Conservation (phyloP, 2,888 invertebrate genomes). For the Drosophila birchii region DNA sequence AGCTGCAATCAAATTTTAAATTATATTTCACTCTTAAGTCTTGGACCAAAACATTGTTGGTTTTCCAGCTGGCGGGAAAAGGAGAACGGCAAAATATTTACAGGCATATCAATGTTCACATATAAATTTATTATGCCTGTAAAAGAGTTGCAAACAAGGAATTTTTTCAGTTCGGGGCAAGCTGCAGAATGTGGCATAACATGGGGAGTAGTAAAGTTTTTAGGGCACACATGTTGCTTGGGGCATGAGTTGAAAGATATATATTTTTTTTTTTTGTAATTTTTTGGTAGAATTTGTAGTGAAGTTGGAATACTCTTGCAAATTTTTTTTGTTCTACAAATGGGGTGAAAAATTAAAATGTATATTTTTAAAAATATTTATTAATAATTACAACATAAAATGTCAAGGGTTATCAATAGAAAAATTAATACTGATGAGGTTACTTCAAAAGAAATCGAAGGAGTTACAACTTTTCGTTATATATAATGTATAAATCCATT, state of each 20-base stretch:
- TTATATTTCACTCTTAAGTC: slow-evolving; percentile 1
- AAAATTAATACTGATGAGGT: not conserved
- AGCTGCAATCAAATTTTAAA: slow-evolving; percentile 10
- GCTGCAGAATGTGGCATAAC: slow-evolving; percentile 14
- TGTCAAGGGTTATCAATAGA: not conserved
- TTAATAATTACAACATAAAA: not conserved
- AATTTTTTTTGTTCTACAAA: too few species aligned
- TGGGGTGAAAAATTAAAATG: not conserved
- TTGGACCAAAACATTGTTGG: slow-evolving; percentile 1
- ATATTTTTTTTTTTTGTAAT: not conserved
- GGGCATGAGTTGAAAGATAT: slow-evolving; percentile 10
- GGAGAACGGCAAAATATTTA: slow-evolving; percentile 53
- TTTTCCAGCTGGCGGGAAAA: not conserved
- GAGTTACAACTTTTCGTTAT: too few species aligned
- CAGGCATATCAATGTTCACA: slow-evolving; percentile 61
- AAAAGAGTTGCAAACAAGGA: slow-evolving; percentile 45
- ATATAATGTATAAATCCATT: not conserved
- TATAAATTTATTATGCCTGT: slow-evolving; percentile 62
- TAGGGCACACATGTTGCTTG: slow-evolving; percentile 71
- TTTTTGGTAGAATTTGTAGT: not conserved
- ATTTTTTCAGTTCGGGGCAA: slow-evolving; percentile 12
- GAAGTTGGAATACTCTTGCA: slow-evolving; percentile 10
- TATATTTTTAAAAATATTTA: not conserved
- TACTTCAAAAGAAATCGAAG: too few species aligned
- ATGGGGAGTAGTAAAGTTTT: slow-evolving; percentile 58